Base-by-base conservation (phyloP, 2,888 invertebrate genomes). In the Microchrysa polita region DNA sequence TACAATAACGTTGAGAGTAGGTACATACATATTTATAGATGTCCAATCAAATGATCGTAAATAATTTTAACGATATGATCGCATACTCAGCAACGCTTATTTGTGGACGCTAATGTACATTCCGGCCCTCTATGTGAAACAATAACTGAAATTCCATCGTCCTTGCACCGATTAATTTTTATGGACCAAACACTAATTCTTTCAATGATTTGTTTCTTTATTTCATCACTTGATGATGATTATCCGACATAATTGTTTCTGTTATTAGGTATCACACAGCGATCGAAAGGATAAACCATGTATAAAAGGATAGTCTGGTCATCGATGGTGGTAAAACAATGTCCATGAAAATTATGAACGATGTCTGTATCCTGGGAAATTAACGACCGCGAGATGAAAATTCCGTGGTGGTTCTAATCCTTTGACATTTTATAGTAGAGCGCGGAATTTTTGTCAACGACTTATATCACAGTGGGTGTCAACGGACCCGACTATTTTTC, bases 201-300 rank as follows among this genome's bases (percentile, higher is more conserved):
- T 67, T 40, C 12, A 53, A 53, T 67, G 69, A 69, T 69, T 69
- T 69, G 69, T 69, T 57, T 34, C 69, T 69, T 42, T 18, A 69
- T 69, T 69, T 40, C 55, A 14, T 42, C 55, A 12, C 40, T 57
- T 40, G 40, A 69, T 42, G 40, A 69, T 42, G 16, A 20, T 16
- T 69, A 7, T 7, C 20, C 42, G 67, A 53, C 34, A 53, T 67
- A 69, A 55, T 55, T 34, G 20, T 14, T 10, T 34, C 34, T 52
- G n/a, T 34, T 63, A 52, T 27, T n/a, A 52, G 69, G 20, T 69
- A 55, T 69, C 69, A 69, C 34, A 69, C 69, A 44, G 69, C 20
- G 69, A 12, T 10, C 1, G 10, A 10, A 55, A 55, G 18, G 27
- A 16, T 52, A 18, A 53, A 67, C 5, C 48, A 23, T 18, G 22